Conservation (phyloP, 2,888 invertebrate genomes). For the Cheilosia vulpina region DNA sequence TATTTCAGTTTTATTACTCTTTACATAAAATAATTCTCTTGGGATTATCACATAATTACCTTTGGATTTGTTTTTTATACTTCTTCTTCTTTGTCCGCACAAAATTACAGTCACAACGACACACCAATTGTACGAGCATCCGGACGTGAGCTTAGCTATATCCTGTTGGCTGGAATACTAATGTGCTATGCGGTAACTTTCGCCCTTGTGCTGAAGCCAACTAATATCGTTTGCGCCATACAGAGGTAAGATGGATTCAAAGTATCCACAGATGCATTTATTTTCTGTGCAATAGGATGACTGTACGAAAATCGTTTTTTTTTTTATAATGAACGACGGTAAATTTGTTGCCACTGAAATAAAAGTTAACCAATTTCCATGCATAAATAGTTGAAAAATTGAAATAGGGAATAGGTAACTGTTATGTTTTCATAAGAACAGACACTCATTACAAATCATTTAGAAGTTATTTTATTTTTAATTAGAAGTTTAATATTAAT, state of each 20-base stretch:
- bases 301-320: not conserved
- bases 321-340: no score
- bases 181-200: constrained; percentile 97
- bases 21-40: constrained; percentile 44
- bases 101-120: constrained; percentile 88
- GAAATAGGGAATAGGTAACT: no score
- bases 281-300: not conserved
- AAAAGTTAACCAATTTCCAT: no score
- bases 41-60: constrained; percentile 63
- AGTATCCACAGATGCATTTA: not conserved
- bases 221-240: constrained; percentile 94
- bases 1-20: constrained; percentile 26
- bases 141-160: constrained; percentile 94
- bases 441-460: no score
- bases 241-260: constrained; percentile 90
- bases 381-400: no score
- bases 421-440: no score
- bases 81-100: constrained; percentile 8
- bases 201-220: constrained; percentile 93
- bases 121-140: constrained; percentile 99
- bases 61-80: constrained; percentile 38
- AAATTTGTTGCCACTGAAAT: no score
- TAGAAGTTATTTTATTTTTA: no score
- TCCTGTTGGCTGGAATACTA: constrained; percentile 94
- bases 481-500: no score